A percentile compares a stretch with the other conserved stretches of the same genome.
These are phyloP conservation scores for Ephydatia muelleri DNA, from an alignment of 37 sponge, comb jelly and placozoan genomes.

Conservation along the genomic window DNA sequence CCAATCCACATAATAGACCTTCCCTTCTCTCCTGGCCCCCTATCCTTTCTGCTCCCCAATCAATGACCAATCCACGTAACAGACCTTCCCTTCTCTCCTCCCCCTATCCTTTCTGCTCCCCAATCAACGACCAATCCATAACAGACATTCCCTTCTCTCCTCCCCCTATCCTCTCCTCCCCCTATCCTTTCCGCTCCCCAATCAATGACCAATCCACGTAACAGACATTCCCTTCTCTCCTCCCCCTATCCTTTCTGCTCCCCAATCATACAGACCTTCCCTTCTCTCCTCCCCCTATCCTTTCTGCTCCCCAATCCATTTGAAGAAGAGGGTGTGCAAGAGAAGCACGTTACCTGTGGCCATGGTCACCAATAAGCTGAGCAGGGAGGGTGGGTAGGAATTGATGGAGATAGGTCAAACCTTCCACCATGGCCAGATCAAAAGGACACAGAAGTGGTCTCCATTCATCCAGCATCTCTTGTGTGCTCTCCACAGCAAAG, in stretches of 20 bases:
- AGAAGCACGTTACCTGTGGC: conserved; percentile 41
- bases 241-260: background rate
- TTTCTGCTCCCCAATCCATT: background rate
- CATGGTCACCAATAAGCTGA: conserved; percentile 50
- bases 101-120: no score
- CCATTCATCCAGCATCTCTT: conserved; percentile 93
- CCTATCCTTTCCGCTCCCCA: background rate
- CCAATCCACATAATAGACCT: background rate
- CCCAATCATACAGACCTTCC: background rate
- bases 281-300: background rate
- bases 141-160: background rate
- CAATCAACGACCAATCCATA: background rate
- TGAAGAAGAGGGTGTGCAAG: no score
- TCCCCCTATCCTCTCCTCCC: background rate
- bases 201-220: background rate
- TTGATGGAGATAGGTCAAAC: conserved; percentile 30
- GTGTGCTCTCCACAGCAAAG: conserved; percentile 85
- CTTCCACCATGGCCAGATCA: conserved; percentile 61
- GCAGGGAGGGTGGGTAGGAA: conserved; percentile 78
- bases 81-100: background rate
- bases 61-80: background rate
- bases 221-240: background rate
- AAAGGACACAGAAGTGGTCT: conserved; percentile 83
- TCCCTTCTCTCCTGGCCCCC: no score
- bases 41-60: no score